phyloP scores from a whole-genome alignment of 1,140 invertebrate genomes.

The Leptopilina boulardi region DNA sequence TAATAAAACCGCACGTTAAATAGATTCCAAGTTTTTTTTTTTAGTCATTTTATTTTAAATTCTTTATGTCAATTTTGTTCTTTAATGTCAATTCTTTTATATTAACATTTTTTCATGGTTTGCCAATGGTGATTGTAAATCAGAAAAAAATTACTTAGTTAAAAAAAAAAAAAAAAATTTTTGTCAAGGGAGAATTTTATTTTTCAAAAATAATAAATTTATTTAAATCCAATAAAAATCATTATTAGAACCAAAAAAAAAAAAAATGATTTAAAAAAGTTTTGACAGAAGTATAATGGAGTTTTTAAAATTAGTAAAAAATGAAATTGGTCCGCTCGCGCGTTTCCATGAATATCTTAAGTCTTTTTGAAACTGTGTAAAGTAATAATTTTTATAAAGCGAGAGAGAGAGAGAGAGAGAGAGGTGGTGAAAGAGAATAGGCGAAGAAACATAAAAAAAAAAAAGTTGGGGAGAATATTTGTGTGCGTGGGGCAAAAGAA shows the following conservation, averaged over 20 bases:
- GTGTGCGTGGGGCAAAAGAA: constrained; percentile 29
- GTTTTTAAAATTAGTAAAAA: neutral
- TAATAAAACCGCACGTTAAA: constrained; percentile 17
- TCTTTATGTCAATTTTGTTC: neutral
- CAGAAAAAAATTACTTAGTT: no score
- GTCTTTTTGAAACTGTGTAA: constrained; percentile 50
- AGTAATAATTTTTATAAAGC: constrained; percentile 61
- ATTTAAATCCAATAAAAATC: no score
- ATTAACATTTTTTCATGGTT: neutral
- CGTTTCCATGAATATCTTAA: constrained; percentile 18
- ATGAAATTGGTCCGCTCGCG: neutral
- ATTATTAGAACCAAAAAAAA: neutral
- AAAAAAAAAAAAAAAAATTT: no score
- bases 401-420: no score
- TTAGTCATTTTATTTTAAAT: neutral
- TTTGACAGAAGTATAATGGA: neutral
- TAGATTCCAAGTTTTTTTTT: neutral
- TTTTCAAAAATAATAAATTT: no score
- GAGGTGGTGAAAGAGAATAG: constrained; percentile 31
- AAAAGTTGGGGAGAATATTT: neutral
- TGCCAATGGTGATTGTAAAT: no score
- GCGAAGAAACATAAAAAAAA: constrained; percentile 39
- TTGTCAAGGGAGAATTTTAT: no score
- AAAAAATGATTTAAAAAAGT: neutral
- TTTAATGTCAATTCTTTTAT: neutral